A percentile compares a stretch with the other conserved stretches of the same genome.
These are phyloP conservation scores for Psix sp. DNA, from an alignment of 1,140 invertebrate species.

Conservation along the genomic window DNA sequence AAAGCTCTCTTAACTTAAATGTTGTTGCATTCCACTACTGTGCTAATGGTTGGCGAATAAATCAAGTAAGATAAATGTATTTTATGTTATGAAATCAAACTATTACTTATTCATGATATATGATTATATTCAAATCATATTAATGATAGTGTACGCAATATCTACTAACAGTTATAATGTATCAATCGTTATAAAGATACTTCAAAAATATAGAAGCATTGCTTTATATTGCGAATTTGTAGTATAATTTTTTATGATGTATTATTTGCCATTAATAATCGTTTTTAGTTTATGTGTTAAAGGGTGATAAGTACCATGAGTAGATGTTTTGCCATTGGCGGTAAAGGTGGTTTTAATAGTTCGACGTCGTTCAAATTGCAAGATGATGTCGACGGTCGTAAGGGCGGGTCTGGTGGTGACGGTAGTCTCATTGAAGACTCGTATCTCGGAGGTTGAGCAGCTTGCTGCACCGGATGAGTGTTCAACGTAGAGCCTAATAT, in stretches of 20 bases:
- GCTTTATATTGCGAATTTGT: too few relatives aligned
- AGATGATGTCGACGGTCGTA: slow-evolving; percentile 43
- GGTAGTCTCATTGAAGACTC: slow-evolving; percentile 50
- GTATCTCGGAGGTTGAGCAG: slow-evolving; percentile 44
- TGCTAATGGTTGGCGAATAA: too few relatives aligned
- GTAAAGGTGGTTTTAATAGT: slow-evolving; percentile 45
- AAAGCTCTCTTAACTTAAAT: too few relatives aligned
- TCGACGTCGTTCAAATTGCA: slow-evolving; percentile 49
- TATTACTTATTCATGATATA: too few relatives aligned
- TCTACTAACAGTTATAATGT: too few relatives aligned
- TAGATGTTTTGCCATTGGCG: slow-evolving; percentile 46
- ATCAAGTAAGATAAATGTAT: too few relatives aligned
- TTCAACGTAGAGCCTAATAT: slow-evolving; percentile 42
- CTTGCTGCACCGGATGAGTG: slow-evolving; percentile 16
- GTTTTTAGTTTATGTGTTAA: not conserved
- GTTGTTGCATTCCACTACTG: too few relatives aligned
- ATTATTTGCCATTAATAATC: not conserved
- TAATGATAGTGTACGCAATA: too few relatives aligned
- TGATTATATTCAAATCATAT: too few relatives aligned
- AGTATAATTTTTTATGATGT: not conserved
- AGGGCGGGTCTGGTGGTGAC: slow-evolving; percentile 47
- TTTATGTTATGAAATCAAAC: too few relatives aligned
- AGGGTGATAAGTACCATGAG: slow-evolving; percentile 30
- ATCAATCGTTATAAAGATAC: too few relatives aligned
- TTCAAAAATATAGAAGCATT: too few relatives aligned